Evolutionary conservation across 2,888 invertebrate genomes (phyloP).

Genomic region (Nasonia oneida): DNA sequence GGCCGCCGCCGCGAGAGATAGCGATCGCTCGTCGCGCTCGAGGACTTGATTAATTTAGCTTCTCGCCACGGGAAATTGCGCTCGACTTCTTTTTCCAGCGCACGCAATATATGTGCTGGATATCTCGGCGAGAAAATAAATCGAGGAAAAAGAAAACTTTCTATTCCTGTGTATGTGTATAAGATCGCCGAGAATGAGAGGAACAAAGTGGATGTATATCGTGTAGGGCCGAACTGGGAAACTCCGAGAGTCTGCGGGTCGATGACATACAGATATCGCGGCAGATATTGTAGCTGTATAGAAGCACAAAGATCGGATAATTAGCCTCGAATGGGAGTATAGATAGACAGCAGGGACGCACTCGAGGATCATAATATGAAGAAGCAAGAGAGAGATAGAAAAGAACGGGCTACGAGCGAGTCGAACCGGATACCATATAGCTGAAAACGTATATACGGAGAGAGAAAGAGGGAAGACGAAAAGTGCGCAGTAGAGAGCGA

Average conservation of each 20-base stretch:
- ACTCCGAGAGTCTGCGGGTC: not conserved
- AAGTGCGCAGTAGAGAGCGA: conserved; percentile 19
- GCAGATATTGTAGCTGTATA: not conserved
- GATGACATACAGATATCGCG: not conserved
- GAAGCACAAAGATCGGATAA: not conserved
- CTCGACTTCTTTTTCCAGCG: not conserved
- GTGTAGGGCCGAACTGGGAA: not conserved
- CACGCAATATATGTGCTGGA: not conserved
- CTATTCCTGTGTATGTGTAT: no score
- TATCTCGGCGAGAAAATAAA: not conserved
- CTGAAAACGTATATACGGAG: conserved; percentile 10
- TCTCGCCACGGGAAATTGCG: not conserved
- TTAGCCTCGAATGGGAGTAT: not conserved
- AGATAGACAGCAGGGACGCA: not conserved
- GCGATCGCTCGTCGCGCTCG: not conserved
- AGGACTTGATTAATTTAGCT: not conserved
- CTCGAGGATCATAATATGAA: not conserved
- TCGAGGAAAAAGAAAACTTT: not conserved
- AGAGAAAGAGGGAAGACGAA: not conserved
- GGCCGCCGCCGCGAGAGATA: not conserved
- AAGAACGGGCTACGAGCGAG: not conserved
- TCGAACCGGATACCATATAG: conserved; percentile 14
- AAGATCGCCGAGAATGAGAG: no score
- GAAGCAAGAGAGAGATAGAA: not conserved
- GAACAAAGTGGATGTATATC: not conserved